phyloP scores from a whole-genome alignment of 2,797 vertebrate species.

The Enteromius fasciolatus region DNA sequence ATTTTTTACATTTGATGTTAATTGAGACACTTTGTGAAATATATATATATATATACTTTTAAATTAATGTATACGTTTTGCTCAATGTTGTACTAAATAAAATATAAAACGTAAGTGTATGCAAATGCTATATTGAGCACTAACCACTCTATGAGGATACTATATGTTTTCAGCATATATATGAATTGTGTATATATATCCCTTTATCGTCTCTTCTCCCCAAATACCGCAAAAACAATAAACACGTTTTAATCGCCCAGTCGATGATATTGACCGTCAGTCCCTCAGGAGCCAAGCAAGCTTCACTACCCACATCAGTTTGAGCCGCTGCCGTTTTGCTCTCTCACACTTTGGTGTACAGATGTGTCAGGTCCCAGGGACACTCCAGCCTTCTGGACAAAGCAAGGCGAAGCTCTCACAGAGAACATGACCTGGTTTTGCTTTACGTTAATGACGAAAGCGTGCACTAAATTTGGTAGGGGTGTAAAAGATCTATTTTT shows the following conservation, averaged over 20 bases:
- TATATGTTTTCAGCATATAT: neutral
- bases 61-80: neutral
- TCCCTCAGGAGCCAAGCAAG: constrained; percentile 30
- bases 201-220: neutral
- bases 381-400: neutral
- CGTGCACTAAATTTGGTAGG: neutral
- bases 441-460: neutral
- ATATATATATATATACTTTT: too few relatives aligned
- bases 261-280: constrained; percentile 47
- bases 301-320: constrained; percentile 42
- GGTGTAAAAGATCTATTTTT: neutral
- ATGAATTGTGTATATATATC: constrained; percentile 8
- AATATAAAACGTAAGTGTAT: neutral
- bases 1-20: neutral
- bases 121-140: neutral
- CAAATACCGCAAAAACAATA: constrained; percentile 48
- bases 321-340: constrained; percentile 15
- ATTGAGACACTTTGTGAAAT: neutral
- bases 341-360: constrained; percentile 28
- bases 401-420: neutral
- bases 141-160: neutral
- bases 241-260: constrained; percentile 54
- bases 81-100: neutral
- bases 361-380: constrained; percentile 23
- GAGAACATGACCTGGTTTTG: neutral